A percentile compares a stretch with the other conserved stretches of the same genome.
Conservation (phyloP, 2,888 invertebrate species). For the Drosophila kuntzei region DNA sequence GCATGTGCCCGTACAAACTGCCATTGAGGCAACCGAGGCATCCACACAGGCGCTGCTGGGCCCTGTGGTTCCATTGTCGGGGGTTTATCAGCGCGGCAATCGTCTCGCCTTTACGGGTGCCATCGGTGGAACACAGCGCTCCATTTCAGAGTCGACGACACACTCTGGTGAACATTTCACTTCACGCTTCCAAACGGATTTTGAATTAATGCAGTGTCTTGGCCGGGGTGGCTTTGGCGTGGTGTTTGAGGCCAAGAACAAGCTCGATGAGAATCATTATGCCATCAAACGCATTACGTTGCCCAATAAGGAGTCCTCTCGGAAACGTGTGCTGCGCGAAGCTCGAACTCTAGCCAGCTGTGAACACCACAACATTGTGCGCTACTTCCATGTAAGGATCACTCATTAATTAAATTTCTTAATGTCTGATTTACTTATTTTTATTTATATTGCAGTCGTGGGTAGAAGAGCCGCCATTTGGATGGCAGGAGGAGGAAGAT, state of each 20-base stretch:
- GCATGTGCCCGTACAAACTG: slow-evolving; percentile 84
- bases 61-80: slow-evolving; percentile 51
- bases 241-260: slow-evolving; percentile 97
- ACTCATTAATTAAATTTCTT: slow-evolving; percentile 34
- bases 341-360: slow-evolving; percentile 97
- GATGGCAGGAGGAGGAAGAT: slow-evolving; percentile 94
- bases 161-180: slow-evolving; percentile 79
- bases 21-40: slow-evolving; percentile 84
- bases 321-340: slow-evolving; percentile 96
- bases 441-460: slow-evolving; percentile 91
- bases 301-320: slow-evolving; percentile 92
- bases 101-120: slow-evolving; percentile 42
- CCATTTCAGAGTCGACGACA: slow-evolving; percentile 81
- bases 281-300: slow-evolving; percentile 97
- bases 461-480: slow-evolving; percentile 95
- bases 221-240: slow-evolving; percentile 98
- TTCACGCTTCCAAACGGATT: slow-evolving; percentile 93
- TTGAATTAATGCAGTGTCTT: slow-evolving; percentile 92
- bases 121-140: slow-evolving; percentile 43
- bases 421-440: slow-evolving; percentile 85
- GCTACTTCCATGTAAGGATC: slow-evolving; percentile 88
- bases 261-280: slow-evolving; percentile 96
- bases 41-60: slow-evolving; percentile 78
- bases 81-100: slow-evolving; percentile 40
- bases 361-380: slow-evolving; percentile 97